These are phyloP conservation scores for Dromaius novaehollandiae DNA, from an alignment of 2,113 vertebrate genomes.

Conservation along the genomic window DNA sequence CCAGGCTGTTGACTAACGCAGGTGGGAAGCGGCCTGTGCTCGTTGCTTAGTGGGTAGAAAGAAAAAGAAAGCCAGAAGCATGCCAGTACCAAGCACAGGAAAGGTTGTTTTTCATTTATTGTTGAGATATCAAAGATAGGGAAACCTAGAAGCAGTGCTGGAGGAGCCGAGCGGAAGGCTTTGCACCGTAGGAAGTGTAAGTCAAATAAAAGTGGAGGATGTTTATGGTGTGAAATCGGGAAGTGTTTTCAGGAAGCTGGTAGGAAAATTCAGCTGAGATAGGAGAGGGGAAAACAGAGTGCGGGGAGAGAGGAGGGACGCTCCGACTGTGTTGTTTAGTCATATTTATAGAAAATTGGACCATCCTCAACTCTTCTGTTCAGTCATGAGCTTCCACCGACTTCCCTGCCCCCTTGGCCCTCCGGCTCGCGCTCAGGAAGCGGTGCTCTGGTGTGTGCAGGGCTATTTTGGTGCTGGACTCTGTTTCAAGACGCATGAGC, in stretches of 20 bases:
- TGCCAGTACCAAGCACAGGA: background rate
- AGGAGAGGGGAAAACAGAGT: conserved; percentile 24
- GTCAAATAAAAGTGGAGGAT: conserved; percentile 57
- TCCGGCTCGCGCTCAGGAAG: background rate
- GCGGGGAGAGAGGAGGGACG: background rate
- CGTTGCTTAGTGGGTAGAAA: accelerated
- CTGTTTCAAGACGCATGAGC: conserved; percentile 14
- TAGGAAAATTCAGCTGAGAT: conserved; percentile 49
- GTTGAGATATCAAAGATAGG: conserved; percentile 22
- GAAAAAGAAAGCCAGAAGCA: background rate
- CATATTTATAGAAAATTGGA: conserved; percentile 1
- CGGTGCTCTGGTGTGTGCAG: background rate
- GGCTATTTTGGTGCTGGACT: background rate
- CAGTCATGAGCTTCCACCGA: background rate
- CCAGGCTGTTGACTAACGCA: background rate
- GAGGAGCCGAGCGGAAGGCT: background rate
- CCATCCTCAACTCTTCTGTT: background rate
- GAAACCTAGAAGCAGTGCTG: conserved; percentile 23
- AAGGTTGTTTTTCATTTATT: conserved; percentile 15
- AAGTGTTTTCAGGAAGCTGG: conserved; percentile 50
- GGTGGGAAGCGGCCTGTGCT: background rate
- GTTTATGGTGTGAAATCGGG: conserved; percentile 63
- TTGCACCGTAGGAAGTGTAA: background rate
- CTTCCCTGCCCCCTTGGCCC: background rate
- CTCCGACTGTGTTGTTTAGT: background rate